These are phyloP conservation scores for Ephydatia muelleri DNA, from an alignment of 37 sponge, comb jelly and placozoan species.

Conservation along the genomic window DNA sequence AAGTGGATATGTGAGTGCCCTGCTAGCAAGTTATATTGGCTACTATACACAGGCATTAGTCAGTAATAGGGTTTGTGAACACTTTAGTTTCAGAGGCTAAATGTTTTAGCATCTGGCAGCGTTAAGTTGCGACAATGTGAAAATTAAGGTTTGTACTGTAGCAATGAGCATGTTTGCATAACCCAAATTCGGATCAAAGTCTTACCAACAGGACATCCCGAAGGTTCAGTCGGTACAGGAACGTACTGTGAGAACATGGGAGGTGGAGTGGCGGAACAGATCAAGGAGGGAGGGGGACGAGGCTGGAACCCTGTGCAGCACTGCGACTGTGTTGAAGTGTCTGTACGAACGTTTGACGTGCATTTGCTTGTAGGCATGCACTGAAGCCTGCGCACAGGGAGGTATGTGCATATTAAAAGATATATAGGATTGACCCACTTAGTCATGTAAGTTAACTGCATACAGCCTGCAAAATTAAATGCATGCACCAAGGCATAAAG, in stretches of 20 bases:
- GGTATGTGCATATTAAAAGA: too few species aligned
- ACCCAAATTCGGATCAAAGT: not conserved
- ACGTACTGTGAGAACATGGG: not conserved
- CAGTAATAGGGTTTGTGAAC: too few species aligned
- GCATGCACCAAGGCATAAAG: not conserved
- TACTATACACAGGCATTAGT: too few species aligned
- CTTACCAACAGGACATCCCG: constrained; percentile 47
- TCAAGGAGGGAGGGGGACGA: not conserved
- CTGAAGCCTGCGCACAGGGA: too few species aligned
- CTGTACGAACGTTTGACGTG: not conserved
- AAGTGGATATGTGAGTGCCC: too few species aligned
- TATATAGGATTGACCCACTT: too few species aligned
- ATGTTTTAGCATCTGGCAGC: too few species aligned
- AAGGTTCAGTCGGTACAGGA: constrained; percentile 6
- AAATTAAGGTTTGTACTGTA: too few species aligned
- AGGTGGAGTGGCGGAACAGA: not conserved
- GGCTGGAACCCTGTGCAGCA: constrained; percentile 46
- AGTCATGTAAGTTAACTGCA: not conserved
- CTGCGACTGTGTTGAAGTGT: constrained; percentile 4
- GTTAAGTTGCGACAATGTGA: too few species aligned
- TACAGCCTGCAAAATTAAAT: not conserved
- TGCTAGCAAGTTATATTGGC: too few species aligned
- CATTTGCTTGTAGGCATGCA: constrained; percentile 1
- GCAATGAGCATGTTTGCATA: too few species aligned
- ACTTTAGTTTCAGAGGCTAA: not conserved